These are phyloP conservation scores for Upupa epops DNA, from an alignment of 2,113 vertebrate species.

Conservation along the genomic window DNA sequence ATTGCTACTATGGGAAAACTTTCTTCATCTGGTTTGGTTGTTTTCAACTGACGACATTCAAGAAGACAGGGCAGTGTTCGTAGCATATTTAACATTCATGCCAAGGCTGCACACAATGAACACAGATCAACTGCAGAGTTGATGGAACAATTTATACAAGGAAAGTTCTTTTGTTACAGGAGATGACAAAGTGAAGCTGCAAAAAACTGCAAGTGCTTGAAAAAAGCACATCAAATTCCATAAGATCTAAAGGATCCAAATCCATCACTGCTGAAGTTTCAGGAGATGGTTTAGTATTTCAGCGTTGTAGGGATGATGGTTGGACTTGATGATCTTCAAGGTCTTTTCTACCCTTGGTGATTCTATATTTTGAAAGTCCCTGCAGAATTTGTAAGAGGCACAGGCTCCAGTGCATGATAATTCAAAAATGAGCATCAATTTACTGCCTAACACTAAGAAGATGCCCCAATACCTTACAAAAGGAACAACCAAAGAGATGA, in stretches of 20 bases:
- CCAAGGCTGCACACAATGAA: not conserved
- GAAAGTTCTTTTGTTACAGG: not conserved
- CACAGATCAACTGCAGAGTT: not conserved
- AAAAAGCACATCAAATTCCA: not conserved
- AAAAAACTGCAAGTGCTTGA: not conserved
- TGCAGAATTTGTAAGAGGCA: not conserved
- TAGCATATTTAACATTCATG: not conserved
- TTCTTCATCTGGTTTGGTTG: not conserved
- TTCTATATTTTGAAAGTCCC: not conserved
- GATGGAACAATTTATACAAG: not conserved
- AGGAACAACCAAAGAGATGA: not conserved
- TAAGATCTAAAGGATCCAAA: not conserved
- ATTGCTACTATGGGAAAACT: not conserved
- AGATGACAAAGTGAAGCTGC: not conserved
- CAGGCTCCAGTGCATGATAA: not conserved
- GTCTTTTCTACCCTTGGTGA: no score
- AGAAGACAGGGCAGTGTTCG: not conserved
- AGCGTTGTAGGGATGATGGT: no score
- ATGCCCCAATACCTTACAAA: not conserved
- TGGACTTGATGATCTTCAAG: no score
- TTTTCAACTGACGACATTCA: not conserved
- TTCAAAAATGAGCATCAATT: not conserved
- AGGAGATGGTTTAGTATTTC: no score
- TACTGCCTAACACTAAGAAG: not conserved
- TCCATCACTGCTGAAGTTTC: no score